phyloP scores from a whole-genome alignment of 2,797 vertebrate genomes.

The Centroberyx gerrardi region DNA sequence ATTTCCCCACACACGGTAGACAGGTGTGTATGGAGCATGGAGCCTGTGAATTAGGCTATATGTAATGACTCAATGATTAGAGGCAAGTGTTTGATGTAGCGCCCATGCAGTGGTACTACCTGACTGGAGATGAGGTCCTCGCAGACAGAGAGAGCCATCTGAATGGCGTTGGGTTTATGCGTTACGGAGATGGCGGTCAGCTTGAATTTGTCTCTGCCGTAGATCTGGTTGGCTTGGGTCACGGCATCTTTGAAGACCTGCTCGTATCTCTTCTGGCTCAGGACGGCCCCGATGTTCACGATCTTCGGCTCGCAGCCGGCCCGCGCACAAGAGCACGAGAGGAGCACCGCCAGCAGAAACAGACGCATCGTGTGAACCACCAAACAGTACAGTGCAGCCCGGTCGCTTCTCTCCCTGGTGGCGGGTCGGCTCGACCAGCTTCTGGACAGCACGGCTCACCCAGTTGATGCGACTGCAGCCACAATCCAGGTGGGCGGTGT shows the following conservation, averaged over 20 bases:
- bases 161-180: conserved; percentile 97
- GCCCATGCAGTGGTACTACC: conserved; percentile 78
- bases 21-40: background rate
- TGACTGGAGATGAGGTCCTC: conserved; percentile 99
- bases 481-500: conserved; percentile 70
- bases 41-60: background rate
- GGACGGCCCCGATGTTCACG: conserved; percentile 96
- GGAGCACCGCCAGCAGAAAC: conserved; percentile 89
- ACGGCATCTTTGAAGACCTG: conserved; percentile 97
- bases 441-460: conserved; percentile 67
- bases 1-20: no score
- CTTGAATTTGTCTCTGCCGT: conserved; percentile 95
- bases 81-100: background rate
- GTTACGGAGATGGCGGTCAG: conserved; percentile 98
- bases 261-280: conserved; percentile 97
- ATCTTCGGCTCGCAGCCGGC: conserved; percentile 95
- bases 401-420: conserved; percentile 67
- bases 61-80: background rate
- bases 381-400: conserved; percentile 69
- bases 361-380: conserved; percentile 88
- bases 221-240: conserved; percentile 93
- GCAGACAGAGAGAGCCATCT: conserved; percentile 98
- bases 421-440: conserved; percentile 74
- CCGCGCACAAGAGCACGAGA: conserved; percentile 92
- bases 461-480: conserved; percentile 49